These are phyloP conservation scores for Tenthredo notha DNA, from an alignment of 2,888 invertebrate genomes.

Conservation along the genomic window DNA sequence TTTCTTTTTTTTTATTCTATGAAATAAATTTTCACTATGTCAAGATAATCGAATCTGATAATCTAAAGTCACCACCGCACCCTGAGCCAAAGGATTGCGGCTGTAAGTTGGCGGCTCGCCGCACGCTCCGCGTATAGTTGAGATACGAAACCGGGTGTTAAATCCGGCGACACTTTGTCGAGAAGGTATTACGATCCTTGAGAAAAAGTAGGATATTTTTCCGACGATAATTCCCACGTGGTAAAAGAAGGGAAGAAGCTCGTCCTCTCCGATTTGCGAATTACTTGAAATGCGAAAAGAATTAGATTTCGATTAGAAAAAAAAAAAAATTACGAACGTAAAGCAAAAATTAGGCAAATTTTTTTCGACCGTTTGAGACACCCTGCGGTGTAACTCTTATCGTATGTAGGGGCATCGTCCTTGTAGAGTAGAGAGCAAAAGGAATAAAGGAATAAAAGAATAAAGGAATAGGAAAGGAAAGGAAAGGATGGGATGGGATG, in stretches of 20 bases:
- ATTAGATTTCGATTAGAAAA: too few species aligned
- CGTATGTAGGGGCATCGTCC: constrained; percentile 12
- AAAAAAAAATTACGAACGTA: not conserved
- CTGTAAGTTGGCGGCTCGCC: constrained; percentile 44
- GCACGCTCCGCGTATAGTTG: constrained; percentile 17
- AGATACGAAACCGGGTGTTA: constrained; percentile 28
- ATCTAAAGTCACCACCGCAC: constrained; percentile 27
- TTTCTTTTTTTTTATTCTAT: not conserved
- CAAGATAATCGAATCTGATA: not conserved
- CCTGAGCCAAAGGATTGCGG: not conserved
- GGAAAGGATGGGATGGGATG: constrained; percentile 53
- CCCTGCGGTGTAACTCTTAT: too few species aligned
- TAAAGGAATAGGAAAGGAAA: constrained; percentile 48
- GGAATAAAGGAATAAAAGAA: constrained; percentile 32
- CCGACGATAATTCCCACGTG: not conserved
- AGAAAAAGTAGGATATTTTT: not conserved
- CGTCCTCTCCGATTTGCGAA: not conserved
- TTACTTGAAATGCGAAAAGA: not conserved
- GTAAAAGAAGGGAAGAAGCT: not conserved
- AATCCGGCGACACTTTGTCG: constrained; percentile 38
- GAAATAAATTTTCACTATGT: not conserved
- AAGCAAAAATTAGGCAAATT: not conserved
- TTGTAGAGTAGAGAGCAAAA: not conserved
- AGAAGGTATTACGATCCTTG: not conserved
- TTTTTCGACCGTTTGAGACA: too few species aligned